Evolutionary conservation across 1,140 invertebrate genomes (phyloP).

Genomic region (Episyrphus balteatus): DNA sequence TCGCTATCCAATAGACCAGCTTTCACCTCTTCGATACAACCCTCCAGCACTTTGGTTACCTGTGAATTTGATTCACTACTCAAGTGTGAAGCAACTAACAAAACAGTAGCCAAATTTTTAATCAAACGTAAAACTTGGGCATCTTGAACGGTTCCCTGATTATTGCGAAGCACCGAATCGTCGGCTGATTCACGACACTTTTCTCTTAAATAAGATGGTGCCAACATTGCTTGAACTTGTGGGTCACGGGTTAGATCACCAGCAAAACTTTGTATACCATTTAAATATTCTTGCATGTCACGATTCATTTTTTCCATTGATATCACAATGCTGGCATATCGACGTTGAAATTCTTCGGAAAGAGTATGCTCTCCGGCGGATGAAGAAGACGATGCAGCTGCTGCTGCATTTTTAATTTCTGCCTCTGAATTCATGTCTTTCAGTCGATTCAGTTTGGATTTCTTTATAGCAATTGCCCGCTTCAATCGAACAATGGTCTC

Average conservation of each 20-base stretch:
- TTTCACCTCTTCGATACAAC: slow-evolving; percentile 82
- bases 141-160: slow-evolving; percentile 49
- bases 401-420: slow-evolving; percentile 49
- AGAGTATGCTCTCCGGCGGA: background rate
- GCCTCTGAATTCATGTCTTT: slow-evolving; percentile 85
- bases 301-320: slow-evolving; percentile 86
- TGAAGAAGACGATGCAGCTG: slow-evolving; percentile 1
- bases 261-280: slow-evolving; percentile 73
- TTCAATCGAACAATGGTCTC: slow-evolving; percentile 78
- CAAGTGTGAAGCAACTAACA: slow-evolving; percentile 87
- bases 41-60: slow-evolving; percentile 85
- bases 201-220: slow-evolving; percentile 75
- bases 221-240: slow-evolving; percentile 74
- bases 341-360: slow-evolving; percentile 75
- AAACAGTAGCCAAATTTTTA: slow-evolving; percentile 76
- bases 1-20: slow-evolving; percentile 56
- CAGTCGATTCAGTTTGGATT: slow-evolving; percentile 65
- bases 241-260: slow-evolving; percentile 80
- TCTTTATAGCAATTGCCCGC: slow-evolving; percentile 77
- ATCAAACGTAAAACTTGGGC: slow-evolving; percentile 63
- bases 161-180: slow-evolving; percentile 68
- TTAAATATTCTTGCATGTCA: slow-evolving; percentile 75
- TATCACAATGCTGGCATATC: slow-evolving; percentile 80
- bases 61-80: slow-evolving; percentile 66
- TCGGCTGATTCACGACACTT: slow-evolving; percentile 75